phyloP scores from a whole-genome alignment of 1,140 invertebrate genomes.

The Trinorchestia longiramus region DNA sequence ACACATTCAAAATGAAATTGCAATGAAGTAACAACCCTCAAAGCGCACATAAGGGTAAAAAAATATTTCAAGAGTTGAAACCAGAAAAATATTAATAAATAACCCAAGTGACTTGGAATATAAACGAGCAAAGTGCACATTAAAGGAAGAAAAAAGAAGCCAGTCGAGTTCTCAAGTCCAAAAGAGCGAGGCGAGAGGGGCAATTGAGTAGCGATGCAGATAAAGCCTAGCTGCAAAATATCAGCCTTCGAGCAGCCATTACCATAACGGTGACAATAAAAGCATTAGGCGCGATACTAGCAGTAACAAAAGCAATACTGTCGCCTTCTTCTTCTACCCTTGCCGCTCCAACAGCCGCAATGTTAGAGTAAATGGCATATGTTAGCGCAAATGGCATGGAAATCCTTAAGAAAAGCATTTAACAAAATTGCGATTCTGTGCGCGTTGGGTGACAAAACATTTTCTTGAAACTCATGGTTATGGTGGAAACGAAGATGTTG shows the following conservation, averaged over 20 bases:
- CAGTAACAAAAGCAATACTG: slow-evolving; percentile 39
- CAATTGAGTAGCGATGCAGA: slow-evolving; percentile 45
- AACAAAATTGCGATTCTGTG: background rate
- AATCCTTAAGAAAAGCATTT: background rate
- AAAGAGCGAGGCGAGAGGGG: background rate
- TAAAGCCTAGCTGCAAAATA: slow-evolving; percentile 30
- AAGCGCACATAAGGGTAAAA: background rate
- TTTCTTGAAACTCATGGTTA: background rate
- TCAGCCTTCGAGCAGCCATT: slow-evolving; percentile 35
- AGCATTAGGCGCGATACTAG: slow-evolving; percentile 28
- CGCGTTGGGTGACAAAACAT: background rate
- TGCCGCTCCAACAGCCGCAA: slow-evolving; percentile 3
- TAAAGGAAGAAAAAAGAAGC: background rate
- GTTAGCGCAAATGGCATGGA: background rate
- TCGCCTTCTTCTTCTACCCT: background rate
- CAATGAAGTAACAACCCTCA: background rate
- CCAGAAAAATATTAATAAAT: background rate
- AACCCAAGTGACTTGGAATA: background rate
- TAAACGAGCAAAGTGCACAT: background rate
- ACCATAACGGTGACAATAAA: slow-evolving; percentile 47
- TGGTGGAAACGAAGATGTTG: background rate
- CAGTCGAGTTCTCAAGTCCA: background rate
- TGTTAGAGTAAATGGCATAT: background rate
- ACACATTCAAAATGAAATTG: background rate
- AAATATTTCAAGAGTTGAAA: background rate